Evolutionary conservation across 2,797 vertebrate genomes (phyloP).

Genomic region (Brachymystax lenok): DNA sequence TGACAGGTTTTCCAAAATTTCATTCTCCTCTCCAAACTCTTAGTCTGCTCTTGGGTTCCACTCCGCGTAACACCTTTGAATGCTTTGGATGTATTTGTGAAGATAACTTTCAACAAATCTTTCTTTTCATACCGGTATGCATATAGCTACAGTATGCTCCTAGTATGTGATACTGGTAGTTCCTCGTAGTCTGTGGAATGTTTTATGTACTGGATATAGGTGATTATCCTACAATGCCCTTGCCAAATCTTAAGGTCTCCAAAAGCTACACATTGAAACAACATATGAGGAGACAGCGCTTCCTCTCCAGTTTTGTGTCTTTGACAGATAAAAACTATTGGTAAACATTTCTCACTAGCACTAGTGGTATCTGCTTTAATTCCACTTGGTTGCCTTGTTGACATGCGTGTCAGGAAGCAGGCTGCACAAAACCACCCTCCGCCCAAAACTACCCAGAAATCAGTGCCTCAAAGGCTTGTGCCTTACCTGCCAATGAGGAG

Average conservation of each 20-base stretch:
- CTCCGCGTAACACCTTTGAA: no score
- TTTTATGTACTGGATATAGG: neutral
- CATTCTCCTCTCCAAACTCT: no score
- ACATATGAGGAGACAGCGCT: constrained; percentile 36
- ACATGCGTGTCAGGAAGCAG: constrained; percentile 59
- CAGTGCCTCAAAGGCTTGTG: neutral
- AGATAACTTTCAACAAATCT: neutral
- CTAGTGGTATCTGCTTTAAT: constrained; percentile 55
- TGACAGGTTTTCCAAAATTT: no score
- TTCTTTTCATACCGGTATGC: neutral
- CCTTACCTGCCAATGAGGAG: constrained; percentile 93
- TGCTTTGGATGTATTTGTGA: no score
- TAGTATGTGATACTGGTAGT: neutral
- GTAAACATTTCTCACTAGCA: constrained; percentile 43
- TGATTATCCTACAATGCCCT: no score
- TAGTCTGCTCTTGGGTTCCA: no score
- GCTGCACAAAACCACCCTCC: constrained; percentile 23
- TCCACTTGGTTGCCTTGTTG: constrained; percentile 73
- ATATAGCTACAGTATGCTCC: neutral
- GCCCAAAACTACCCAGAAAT: neutral
- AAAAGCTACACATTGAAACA: neutral
- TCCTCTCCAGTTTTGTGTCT: constrained; percentile 43
- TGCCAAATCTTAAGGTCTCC: neutral
- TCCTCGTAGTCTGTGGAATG: neutral
- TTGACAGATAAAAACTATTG: constrained; percentile 68